These are phyloP conservation scores for Bradynema listronoti DNA, from an alignment of 1,140 invertebrate genomes.

Conservation along the genomic window DNA sequence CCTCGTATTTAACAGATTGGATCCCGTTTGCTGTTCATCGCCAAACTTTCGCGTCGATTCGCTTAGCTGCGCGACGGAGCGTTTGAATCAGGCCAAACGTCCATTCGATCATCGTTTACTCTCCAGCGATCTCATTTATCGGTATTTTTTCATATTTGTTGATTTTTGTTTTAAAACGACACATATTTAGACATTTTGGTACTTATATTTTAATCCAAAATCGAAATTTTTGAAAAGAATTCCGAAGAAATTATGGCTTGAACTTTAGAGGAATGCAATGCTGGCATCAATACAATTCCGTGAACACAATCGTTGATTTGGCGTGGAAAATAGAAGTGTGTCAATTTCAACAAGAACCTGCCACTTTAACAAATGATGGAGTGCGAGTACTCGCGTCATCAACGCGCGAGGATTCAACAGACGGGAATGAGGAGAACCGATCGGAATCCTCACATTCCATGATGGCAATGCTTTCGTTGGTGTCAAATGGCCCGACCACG, in stretches of 20 bases:
- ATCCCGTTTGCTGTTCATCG: slow-evolving; percentile 49
- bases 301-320: slow-evolving; percentile 49
- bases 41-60: slow-evolving; percentile 41
- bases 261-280: slow-evolving; percentile 49
- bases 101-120: slow-evolving; percentile 45
- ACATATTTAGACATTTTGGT: slow-evolving; percentile 7
- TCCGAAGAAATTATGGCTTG: neutral
- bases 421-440: slow-evolving; percentile 9
- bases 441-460: too few relatives aligned
- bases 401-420: neutral
- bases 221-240: neutral
- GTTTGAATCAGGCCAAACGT: slow-evolving; percentile 37
- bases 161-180: neutral
- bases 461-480: neutral
- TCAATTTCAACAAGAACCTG: slow-evolving; percentile 26
- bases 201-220: neutral
- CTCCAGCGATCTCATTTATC: slow-evolving; percentile 37
- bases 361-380: neutral
- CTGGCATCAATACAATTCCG: slow-evolving; percentile 51
- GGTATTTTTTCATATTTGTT: slow-evolving; percentile 19
- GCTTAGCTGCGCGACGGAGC: slow-evolving; percentile 40
- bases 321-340: slow-evolving; percentile 55
- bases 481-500: neutral
- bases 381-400: neutral
- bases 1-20: slow-evolving; percentile 36